Conservation (phyloP, 2,888 invertebrate species). For the Malacosoma neustria region DNA sequence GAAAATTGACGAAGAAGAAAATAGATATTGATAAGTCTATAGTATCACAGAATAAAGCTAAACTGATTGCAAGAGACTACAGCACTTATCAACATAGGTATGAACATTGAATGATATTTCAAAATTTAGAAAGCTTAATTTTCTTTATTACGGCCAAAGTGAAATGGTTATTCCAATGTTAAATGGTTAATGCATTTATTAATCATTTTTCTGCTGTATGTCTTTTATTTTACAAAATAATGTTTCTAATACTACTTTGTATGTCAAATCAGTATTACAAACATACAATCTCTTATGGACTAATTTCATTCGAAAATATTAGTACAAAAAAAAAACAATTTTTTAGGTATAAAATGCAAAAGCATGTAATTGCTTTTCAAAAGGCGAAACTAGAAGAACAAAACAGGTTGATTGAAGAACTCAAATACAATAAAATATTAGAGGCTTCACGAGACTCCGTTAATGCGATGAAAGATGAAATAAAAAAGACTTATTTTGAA, state of each 20-base stretch:
- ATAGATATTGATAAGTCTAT: conserved; percentile 20
- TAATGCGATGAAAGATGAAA: conserved; percentile 70
- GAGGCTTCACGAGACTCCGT: conserved; percentile 77
- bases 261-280: no score
- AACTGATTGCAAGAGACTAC: conserved; percentile 40
- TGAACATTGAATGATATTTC: no score
- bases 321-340: no score
- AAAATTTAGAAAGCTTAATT: no score
- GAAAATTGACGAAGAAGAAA: conserved; percentile 52
- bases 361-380: conserved; percentile 82
- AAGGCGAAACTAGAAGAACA: conserved; percentile 82
- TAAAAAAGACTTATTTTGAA: conserved; percentile 71
- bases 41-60: conserved; percentile 34
- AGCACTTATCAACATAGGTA: conserved; percentile 61
- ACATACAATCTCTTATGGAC: no score
- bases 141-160: no score
- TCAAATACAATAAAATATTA: conserved; percentile 80
- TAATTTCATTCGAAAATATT: no score
- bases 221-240: no score
- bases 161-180: no score
- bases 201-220: no score
- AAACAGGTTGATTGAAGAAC: conserved; percentile 81
- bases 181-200: no score
- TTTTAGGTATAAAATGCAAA: conserved; percentile 79
- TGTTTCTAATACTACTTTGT: no score